Percentiles rank a stretch among this genome's conserved stretches.
phyloP scores from a whole-genome alignment of 2,888 invertebrate species.

The Globia sparganii region DNA sequence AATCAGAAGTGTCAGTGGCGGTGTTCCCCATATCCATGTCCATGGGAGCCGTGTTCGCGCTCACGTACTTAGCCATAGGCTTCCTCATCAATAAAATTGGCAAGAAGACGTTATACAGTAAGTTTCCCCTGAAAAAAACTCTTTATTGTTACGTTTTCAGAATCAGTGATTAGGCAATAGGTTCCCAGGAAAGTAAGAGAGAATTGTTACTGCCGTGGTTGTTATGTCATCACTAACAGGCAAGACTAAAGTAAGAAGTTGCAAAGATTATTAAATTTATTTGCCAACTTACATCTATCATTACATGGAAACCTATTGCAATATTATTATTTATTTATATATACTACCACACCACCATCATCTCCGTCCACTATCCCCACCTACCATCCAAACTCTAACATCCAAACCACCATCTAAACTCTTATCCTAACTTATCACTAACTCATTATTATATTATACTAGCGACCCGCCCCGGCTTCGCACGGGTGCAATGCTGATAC shows the following conservation, averaged over 20 bases:
- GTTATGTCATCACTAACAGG: not conserved
- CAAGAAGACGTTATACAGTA: constrained; percentile 83
- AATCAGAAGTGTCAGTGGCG: constrained; percentile 78
- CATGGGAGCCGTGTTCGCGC: constrained; percentile 86
- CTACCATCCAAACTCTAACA: too few species aligned
- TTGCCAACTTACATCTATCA: too few species aligned
- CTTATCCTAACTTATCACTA: too few species aligned
- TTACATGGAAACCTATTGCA: too few species aligned
- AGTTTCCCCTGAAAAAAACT: constrained; percentile 62
- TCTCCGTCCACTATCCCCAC: too few species aligned
- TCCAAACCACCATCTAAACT: too few species aligned
- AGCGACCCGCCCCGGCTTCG: too few species aligned
- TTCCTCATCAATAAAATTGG: constrained; percentile 84
- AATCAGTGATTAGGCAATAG: not conserved
- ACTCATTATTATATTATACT: too few species aligned
- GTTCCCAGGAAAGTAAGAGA: not conserved
- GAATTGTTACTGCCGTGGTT: not conserved
- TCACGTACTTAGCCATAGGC: constrained; percentile 86
- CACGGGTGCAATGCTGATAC: too few species aligned
- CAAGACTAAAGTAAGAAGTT: not conserved
- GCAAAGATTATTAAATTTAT: not conserved
- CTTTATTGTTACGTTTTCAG: not conserved
- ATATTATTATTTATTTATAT: too few species aligned
- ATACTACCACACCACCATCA: too few species aligned
- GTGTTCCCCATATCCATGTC: constrained; percentile 88